These are phyloP conservation scores for Cantharis lateralis DNA, from an alignment of 2,888 invertebrate species.

Conservation along the genomic window DNA sequence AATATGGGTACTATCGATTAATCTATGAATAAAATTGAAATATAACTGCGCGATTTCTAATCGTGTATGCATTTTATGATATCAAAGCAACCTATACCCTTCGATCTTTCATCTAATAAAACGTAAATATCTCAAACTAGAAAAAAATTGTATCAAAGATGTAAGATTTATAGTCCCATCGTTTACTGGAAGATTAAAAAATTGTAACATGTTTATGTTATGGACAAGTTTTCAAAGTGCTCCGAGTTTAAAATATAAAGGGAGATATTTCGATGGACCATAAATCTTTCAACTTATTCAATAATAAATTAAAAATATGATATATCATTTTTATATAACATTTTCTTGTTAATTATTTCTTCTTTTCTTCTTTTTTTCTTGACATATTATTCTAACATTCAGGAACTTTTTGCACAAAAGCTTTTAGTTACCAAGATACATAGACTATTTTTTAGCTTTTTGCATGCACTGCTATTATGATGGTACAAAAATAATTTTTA, in stretches of 20 bases:
- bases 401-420: neutral
- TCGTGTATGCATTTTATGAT: neutral
- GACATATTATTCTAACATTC: neutral
- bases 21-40: neutral
- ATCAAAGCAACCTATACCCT: neutral
- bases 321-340: neutral
- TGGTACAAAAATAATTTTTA: slow-evolving; percentile 8
- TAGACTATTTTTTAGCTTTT: neutral
- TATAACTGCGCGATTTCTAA: neutral
- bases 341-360: neutral
- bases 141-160: neutral
- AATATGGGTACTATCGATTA: neutral
- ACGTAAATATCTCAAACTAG: neutral
- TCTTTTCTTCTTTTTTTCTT: neutral
- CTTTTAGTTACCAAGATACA: neutral
- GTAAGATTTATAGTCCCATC: neutral
- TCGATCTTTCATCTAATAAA: neutral
- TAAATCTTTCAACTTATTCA: neutral
- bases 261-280: neutral
- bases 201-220: neutral
- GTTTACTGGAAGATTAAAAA: neutral
- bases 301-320: neutral
- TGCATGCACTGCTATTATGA: slow-evolving; percentile 2
- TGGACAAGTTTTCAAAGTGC: neutral
- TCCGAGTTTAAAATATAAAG: neutral